Percentiles rank a stretch among this genome's conserved stretches.
Conservation (phyloP, 2,113 vertebrate species). For the Cairina moschata region DNA sequence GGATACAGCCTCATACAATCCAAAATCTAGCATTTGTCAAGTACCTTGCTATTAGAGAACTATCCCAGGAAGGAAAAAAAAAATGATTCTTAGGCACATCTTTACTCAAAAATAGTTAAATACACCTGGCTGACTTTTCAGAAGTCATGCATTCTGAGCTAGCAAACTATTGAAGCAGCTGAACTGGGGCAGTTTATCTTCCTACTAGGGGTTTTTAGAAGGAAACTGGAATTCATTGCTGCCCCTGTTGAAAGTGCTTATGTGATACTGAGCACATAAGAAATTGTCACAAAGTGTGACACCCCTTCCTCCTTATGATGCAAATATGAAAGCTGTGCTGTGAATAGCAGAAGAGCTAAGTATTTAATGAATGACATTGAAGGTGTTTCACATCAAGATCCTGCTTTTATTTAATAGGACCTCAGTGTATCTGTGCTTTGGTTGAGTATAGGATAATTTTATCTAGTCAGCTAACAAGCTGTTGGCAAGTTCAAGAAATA, state of each 20-base stretch:
- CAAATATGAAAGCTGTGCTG: background rate
- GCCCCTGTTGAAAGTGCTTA: background rate
- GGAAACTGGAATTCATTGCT: background rate
- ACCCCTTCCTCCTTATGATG: background rate
- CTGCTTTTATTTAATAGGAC: background rate
- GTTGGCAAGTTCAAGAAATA: background rate
- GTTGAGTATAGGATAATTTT: background rate
- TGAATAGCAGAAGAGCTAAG: background rate
- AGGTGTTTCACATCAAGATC: background rate
- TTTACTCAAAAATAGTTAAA: background rate
- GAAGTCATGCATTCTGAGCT: background rate
- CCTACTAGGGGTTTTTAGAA: background rate
- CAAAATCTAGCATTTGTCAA: background rate
- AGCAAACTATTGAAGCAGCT: background rate
- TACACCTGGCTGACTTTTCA: background rate
- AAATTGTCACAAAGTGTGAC: background rate
- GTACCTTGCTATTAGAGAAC: background rate
- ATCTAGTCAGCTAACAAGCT: background rate
- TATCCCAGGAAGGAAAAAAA: background rate
- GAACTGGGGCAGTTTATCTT: background rate
- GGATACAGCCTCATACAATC: background rate
- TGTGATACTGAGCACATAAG: background rate
- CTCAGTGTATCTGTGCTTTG: background rate
- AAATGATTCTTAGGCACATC: background rate
- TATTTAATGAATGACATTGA: background rate